Evolutionary conservation across 1,140 invertebrate genomes (phyloP), one percentile per base, ranked within the genome.

Genomic region (Zaprionus kolodkinae): DNA sequence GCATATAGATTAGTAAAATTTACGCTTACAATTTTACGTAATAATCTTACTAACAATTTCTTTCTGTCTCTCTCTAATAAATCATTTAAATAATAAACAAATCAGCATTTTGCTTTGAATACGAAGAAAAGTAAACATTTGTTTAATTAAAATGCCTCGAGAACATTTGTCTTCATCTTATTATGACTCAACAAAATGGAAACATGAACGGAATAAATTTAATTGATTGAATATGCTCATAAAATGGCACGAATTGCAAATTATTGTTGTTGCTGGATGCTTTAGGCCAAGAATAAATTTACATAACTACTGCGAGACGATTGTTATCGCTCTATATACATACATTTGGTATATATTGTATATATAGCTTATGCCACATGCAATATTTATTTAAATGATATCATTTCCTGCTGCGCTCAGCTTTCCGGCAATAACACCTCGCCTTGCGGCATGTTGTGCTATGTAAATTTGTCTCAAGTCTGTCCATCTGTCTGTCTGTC

Each of bases 301-400:
- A 74, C 66, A 74, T 70, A 63, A 63, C 66, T 30, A 9, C n/a
- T 21, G 17, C 56, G 56, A 59, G 36, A 36, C 52, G 50, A 73
- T 69, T 70, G 60, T 74, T 74, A 74, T 74, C 72, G 72, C 66
- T 74, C 72, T 63, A 74, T 74, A 69, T 73, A 66, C 12, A 33
- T 45, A 45, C 15, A 33, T 54, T 54, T 17, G 9, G 10, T 17
- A 21, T 59, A 54, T 30, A 1, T 25, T 52, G 52, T 64, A 40
- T 57, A 60, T 68, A 69, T 52, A 50, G 21, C 13, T 50, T 17
- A 27, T 35, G 54, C 65, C 38, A 72, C 66, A 74, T 74, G 72
- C 72, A 66, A 74, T 74, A 74, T 74, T 74, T 75, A 75, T 75
- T 75, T 75, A 75, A 75, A 75, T 81, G 57, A 85, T 86, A 81